Conservation (phyloP, 2,888 invertebrate species). For the Nematopogon swammerdamellus region DNA sequence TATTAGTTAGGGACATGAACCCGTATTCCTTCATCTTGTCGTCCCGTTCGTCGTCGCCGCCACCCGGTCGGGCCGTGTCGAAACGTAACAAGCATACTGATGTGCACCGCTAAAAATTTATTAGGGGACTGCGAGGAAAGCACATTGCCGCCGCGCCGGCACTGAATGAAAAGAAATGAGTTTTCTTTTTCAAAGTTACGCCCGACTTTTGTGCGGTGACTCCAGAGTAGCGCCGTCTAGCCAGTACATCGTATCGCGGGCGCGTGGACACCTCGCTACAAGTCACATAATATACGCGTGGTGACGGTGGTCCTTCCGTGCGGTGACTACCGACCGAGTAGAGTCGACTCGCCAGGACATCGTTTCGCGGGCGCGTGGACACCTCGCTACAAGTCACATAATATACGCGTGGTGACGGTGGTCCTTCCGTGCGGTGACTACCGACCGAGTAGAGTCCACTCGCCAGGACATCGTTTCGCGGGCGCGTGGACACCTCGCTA, state of each 20-base stretch:
- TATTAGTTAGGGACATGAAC: no score
- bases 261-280: not conserved
- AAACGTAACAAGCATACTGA: conserved; percentile 45
- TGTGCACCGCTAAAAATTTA: conserved; percentile 48
- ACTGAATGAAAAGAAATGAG: conserved; percentile 51
- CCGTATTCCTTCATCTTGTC: no score
- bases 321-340: not conserved
- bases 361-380: no score
- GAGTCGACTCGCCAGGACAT: no score
- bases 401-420: no score
- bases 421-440: conserved; percentile 19
- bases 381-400: no score
- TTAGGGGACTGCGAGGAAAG: conserved; percentile 22
- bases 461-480: no score
- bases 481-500: not conserved
- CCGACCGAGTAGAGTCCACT: not conserved
- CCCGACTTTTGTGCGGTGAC: conserved; percentile 30
- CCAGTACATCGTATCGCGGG: no score
- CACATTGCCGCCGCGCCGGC: conserved; percentile 18
- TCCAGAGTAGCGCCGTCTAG: not conserved
- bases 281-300: no score
- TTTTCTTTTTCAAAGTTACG: conserved; percentile 44
- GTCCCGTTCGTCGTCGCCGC: no score
- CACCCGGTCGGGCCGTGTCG: conserved; percentile 18
- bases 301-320: no score